A percentile compares a stretch with the other conserved stretches of the same genome.
phyloP scores from a whole-genome alignment of 2,888 invertebrate genomes.

The Spodoptera littoralis region DNA sequence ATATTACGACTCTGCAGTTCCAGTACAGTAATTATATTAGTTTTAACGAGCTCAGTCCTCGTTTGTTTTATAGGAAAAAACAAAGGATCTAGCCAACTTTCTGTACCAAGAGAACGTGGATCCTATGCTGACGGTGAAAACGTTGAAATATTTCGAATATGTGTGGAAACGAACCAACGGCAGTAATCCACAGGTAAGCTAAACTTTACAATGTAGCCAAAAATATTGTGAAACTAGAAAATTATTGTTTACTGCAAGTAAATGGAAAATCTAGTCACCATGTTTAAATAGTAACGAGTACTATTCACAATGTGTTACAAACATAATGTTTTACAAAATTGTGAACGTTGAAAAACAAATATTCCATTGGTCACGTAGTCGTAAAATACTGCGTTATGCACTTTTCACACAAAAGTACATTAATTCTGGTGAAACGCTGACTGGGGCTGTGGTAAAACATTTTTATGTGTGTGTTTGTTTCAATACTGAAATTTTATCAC shows the following conservation, averaged over 20 bases:
- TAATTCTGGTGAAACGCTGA: slow-evolving; percentile 45
- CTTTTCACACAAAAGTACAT: slow-evolving; percentile 41
- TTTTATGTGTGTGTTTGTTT: slow-evolving; percentile 40
- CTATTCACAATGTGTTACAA: not conserved
- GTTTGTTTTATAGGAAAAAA: slow-evolving; percentile 78
- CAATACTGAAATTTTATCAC: slow-evolving; percentile 39
- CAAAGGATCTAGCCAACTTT: slow-evolving; percentile 81
- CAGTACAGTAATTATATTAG: slow-evolving; percentile 72
- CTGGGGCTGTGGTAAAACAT: slow-evolving; percentile 32
- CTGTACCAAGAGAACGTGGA: slow-evolving; percentile 83
- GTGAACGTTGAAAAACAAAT: slow-evolving; percentile 33
- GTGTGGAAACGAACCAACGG: slow-evolving; percentile 87
- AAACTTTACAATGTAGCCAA: slow-evolving; percentile 15
- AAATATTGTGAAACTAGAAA: too few relatives aligned
- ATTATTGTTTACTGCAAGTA: too few relatives aligned
- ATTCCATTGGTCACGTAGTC: slow-evolving; percentile 33
- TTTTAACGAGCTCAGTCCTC: slow-evolving; percentile 74
- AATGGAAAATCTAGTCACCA: too few relatives aligned
- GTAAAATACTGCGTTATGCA: slow-evolving; percentile 44
- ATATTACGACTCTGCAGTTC: slow-evolving; percentile 67
- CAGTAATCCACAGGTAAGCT: slow-evolving; percentile 81
- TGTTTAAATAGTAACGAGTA: too few relatives aligned
- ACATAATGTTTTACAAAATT: slow-evolving; percentile 18
- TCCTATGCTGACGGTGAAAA: slow-evolving; percentile 76
- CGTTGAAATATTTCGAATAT: slow-evolving; percentile 86